Evolutionary conservation across 2,113 vertebrate genomes (phyloP).

Genomic region (Dryoscopus gambensis): DNA sequence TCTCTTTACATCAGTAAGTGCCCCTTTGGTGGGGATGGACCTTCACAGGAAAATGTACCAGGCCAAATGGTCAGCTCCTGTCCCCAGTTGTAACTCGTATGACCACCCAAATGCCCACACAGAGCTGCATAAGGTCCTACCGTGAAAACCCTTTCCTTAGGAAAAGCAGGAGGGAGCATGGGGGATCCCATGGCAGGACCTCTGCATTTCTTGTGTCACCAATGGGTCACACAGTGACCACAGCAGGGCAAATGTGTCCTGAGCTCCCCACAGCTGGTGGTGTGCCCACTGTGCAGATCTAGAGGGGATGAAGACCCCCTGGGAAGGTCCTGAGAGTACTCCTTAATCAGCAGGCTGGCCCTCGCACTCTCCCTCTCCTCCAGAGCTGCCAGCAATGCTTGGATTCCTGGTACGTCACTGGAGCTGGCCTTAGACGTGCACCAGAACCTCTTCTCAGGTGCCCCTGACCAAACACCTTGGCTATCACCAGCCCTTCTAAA

Average conservation of each 20-base stretch:
- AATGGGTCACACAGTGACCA: no score
- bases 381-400: background rate
- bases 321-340: background rate
- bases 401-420: accelerated
- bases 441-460: background rate
- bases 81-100: background rate
- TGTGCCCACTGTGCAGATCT: background rate
- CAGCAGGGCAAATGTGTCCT: background rate
- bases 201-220: background rate
- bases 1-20: accelerated
- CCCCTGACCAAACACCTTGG: background rate
- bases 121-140: background rate
- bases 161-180: background rate
- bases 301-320: background rate
- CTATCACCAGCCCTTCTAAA: background rate
- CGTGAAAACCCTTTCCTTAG: background rate
- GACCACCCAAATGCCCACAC: background rate
- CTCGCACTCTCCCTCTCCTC: accelerated
- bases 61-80: background rate
- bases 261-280: accelerated
- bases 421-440: background rate
- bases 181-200: accelerated
- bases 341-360: no score
- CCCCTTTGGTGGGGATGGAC: accelerated
- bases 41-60: background rate